phyloP scores from a whole-genome alignment of 1,140 invertebrate genomes.

The Hylyphantes graminicola region DNA sequence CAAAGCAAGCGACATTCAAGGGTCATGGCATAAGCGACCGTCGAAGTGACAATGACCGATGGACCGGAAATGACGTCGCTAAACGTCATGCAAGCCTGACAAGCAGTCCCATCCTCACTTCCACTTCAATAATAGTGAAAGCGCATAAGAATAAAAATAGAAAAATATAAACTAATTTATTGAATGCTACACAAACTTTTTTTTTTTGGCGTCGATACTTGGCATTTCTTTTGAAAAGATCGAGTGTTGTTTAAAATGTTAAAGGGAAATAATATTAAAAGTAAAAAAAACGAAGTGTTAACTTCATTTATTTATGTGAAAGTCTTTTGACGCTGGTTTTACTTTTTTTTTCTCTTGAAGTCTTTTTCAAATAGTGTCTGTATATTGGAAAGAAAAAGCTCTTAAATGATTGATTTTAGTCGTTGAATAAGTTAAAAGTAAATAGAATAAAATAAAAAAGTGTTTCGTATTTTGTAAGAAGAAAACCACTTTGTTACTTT shows the following conservation, averaged over 20 bases:
- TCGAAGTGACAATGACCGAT: conserved; percentile 53
- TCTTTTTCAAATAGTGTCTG: conserved; percentile 12
- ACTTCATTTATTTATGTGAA: conserved; percentile 36
- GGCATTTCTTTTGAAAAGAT: not conserved
- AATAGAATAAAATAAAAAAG: not conserved
- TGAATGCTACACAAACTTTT: not conserved
- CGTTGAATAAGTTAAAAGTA: not conserved
- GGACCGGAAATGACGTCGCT: conserved; percentile 49
- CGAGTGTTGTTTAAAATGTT: conserved; percentile 8
- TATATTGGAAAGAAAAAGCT: not conserved
- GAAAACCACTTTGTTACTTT: too few species aligned
- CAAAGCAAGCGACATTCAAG: conserved; percentile 25
- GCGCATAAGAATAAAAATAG: not conserved
- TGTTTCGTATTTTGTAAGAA: too few species aligned
- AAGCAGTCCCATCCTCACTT: conserved; percentile 42
- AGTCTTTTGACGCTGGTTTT: not conserved
- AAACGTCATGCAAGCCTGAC: conserved; percentile 42
- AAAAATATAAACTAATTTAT: conserved; percentile 5
- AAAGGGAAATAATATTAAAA: not conserved
- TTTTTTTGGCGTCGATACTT: not conserved
- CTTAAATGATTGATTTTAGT: conserved; percentile 27
- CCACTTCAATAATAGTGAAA: conserved; percentile 27
- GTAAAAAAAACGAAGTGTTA: conserved; percentile 5
- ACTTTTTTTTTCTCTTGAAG: conserved; percentile 7
- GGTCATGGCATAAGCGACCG: conserved; percentile 22